A percentile compares a stretch with the other conserved stretches of the same genome.
phyloP scores from a whole-genome alignment of 2,888 invertebrate genomes.

The Pediacus dermestoides region DNA sequence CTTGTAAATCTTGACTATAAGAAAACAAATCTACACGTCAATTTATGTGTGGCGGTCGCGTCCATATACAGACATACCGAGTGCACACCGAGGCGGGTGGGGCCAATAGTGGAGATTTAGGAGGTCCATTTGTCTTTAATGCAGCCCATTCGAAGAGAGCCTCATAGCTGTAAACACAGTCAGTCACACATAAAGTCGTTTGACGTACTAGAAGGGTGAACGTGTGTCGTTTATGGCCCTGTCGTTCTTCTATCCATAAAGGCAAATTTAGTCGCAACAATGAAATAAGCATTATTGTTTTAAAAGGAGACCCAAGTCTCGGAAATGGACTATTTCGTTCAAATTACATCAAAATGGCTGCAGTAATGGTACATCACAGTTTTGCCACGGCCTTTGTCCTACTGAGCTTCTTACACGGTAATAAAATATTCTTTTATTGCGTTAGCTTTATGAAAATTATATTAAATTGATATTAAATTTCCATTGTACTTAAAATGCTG shows the following conservation, averaged over 20 bases:
- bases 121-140: slow-evolving; percentile 4
- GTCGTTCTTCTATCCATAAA: slow-evolving; percentile 16
- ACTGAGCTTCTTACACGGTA: no score
- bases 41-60: neutral
- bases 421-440: no score
- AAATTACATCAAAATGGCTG: slow-evolving; percentile 9
- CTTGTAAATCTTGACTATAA: no score
- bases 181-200: slow-evolving; percentile 19
- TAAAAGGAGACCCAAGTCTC: slow-evolving; percentile 19
- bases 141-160: no score
- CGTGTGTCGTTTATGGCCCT: slow-evolving; percentile 21
- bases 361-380: no score
- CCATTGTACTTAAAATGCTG: no score
- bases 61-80: slow-evolving; percentile 1
- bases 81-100: no score
- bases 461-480: no score
- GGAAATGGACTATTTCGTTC: slow-evolving; percentile 20
- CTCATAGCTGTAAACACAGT: no score
- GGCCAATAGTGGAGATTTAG: no score
- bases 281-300: slow-evolving; percentile 25
- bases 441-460: no score
- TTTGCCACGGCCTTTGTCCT: no score
- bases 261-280: slow-evolving; percentile 22
- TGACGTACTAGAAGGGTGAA: slow-evolving; percentile 15
- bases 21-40: slow-evolving; percentile 3